A percentile compares a stretch with the other conserved stretches of the same genome.
Evolutionary conservation across 2,797 vertebrate genomes (phyloP).

Genomic region (Spinibarbus caldwelli): DNA sequence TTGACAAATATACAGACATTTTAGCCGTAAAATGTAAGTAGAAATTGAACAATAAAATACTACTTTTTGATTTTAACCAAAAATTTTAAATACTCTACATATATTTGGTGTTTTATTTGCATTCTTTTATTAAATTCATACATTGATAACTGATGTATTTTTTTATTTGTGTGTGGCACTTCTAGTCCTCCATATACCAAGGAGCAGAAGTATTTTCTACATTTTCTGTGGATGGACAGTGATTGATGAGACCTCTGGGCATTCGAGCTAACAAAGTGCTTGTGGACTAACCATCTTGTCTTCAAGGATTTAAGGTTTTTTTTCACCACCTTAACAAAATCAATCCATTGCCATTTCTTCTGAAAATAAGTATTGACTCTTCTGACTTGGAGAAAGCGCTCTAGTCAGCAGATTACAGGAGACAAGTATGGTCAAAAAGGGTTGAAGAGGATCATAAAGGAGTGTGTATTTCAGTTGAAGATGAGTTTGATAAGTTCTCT

Average conservation of each 20-base stretch:
- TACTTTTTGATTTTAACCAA: not conserved
- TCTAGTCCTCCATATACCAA: not conserved
- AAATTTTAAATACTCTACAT: not conserved
- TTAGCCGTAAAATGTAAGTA: not conserved
- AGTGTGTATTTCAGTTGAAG: slow-evolving; percentile 10
- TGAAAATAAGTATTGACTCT: slow-evolving; percentile 59
- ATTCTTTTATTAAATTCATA: not conserved
- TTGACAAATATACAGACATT: not conserved
- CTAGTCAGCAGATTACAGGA: slow-evolving; percentile 52
- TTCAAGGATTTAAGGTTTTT: slow-evolving; percentile 37
- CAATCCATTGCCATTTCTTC: slow-evolving; percentile 56
- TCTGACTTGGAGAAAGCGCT: slow-evolving; percentile 46
- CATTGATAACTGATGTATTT: not conserved
- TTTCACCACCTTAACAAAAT: slow-evolving; percentile 53
- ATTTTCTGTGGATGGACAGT: not conserved
- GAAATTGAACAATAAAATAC: not conserved
- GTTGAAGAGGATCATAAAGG: slow-evolving; percentile 9
- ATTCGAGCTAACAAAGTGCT: slow-evolving; percentile 50
- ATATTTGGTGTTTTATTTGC: not conserved
- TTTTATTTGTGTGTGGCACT: not conserved
- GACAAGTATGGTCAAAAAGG: slow-evolving; percentile 50
- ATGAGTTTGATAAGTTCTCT: slow-evolving; percentile 21
- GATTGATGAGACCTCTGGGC: slow-evolving; percentile 49
- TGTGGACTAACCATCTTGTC: slow-evolving; percentile 40
- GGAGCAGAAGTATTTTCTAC: not conserved